Percentiles rank a stretch among this genome's conserved stretches.
phyloP scores from a whole-genome alignment of 2,888 invertebrate species.

The Apodemia mormo region DNA sequence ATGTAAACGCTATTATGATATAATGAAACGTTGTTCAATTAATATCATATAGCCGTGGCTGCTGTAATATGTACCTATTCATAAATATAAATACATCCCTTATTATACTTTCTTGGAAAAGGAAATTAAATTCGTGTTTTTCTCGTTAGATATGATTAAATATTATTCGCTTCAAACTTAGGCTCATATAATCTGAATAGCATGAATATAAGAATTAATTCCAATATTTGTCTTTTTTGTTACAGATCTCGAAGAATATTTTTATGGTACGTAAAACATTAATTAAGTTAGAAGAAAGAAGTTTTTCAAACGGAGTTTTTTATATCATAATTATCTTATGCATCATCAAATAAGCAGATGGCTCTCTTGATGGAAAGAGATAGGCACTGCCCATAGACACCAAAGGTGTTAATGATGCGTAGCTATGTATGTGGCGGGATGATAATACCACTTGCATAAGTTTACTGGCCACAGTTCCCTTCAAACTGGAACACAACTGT shows the following conservation, averaged over 20 bases:
- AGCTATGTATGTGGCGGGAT: no score
- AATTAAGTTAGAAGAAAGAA: neutral
- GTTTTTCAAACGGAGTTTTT: no score
- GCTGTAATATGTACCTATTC: neutral
- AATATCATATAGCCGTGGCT: neutral
- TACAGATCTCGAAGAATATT: neutral
- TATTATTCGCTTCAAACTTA: neutral
- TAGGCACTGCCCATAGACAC: no score
- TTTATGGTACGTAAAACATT: neutral
- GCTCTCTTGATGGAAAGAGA: no score
- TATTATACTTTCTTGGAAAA: neutral
- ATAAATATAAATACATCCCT: neutral
- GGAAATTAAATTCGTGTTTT: neutral
- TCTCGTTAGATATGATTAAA: neutral
- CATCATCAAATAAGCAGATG: no score
- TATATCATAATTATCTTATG: no score
- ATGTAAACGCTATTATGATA: no score
- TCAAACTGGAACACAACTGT: no score
- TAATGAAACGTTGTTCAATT: no score
- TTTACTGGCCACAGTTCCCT: no score
- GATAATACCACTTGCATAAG: no score
- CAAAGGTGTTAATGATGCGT: no score
- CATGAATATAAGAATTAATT: neutral
- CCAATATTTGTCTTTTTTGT: neutral
- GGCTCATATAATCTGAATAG: neutral